phyloP scores from a whole-genome alignment of 2,797 vertebrate genomes.

The Mormyrops boulengeri region DNA sequence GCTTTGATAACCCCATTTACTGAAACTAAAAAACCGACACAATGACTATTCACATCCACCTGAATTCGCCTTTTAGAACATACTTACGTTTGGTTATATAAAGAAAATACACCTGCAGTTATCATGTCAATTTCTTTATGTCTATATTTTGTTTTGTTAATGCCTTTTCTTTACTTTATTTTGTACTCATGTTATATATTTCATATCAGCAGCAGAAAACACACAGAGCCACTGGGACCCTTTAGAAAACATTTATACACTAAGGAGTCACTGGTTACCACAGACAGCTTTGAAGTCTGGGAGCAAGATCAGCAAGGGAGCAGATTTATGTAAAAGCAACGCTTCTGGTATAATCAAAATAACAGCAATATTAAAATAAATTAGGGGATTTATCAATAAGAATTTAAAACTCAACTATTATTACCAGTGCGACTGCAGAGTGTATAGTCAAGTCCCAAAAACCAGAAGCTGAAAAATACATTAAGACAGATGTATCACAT shows the following conservation, averaged over 20 bases:
- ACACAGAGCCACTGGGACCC: not conserved
- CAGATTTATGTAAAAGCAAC: not conserved
- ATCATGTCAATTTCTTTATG: not conserved
- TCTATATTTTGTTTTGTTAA: not conserved
- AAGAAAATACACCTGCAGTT: not conserved
- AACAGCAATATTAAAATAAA: not conserved
- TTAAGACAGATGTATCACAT: not conserved
- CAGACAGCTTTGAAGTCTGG: not conserved
- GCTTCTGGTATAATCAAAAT: not conserved
- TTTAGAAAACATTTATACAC: not conserved
- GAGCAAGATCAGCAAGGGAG: not conserved
- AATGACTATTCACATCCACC: not conserved
- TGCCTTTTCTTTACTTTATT: not conserved
- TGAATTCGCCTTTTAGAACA: not conserved
- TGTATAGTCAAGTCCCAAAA: not conserved
- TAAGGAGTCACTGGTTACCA: not conserved
- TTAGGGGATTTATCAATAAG: not conserved
- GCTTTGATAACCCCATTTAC: not conserved
- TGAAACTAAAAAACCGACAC: not conserved
- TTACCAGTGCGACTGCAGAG: not conserved
- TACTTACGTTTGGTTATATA: not conserved
- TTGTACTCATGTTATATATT: not conserved
- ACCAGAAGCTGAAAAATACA: not conserved
- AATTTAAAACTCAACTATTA: not conserved
- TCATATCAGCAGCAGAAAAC: not conserved